Conservation (phyloP, 2,113 vertebrate genomes). For the Leptosomus discolor region DNA sequence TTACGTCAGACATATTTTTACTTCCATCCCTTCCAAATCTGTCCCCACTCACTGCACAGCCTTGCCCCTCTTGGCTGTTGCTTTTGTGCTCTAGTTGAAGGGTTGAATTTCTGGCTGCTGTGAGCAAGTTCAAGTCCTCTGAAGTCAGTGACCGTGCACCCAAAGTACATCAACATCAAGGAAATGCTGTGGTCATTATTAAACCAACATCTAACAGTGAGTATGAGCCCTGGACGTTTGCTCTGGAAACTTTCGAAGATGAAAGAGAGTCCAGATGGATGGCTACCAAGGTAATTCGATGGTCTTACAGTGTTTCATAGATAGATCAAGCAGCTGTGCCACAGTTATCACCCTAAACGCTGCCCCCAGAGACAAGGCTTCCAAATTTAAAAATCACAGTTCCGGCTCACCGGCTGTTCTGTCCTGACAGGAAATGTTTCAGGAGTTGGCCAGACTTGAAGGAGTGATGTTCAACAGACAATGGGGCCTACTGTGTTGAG, state of each 20-base stretch:
- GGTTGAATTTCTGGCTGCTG: neutral
- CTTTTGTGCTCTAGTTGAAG: neutral
- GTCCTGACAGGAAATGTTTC: neutral
- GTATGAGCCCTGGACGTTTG: neutral
- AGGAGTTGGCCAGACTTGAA: neutral
- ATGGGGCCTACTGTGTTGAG: neutral
- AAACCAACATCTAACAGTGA: neutral
- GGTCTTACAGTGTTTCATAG: neutral
- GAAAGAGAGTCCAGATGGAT: neutral
- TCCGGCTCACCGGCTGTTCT: neutral
- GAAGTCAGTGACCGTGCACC: neutral
- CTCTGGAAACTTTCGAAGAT: neutral
- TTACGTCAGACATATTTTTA: neutral
- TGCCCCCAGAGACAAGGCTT: neutral
- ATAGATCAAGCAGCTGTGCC: neutral
- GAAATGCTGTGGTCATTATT: neutral
- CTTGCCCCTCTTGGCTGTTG: neutral
- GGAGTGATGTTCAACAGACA: neutral
- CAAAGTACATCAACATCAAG: neutral
- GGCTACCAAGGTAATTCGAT: neutral
- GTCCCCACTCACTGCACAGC: neutral
- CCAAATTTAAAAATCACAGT: neutral
- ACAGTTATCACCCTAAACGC: neutral
- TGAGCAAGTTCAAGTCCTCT: neutral
- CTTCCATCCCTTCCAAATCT: neutral